Evolutionary conservation across 2,888 invertebrate genomes (phyloP).

Genomic region (Drosophila hamatofila): DNA sequence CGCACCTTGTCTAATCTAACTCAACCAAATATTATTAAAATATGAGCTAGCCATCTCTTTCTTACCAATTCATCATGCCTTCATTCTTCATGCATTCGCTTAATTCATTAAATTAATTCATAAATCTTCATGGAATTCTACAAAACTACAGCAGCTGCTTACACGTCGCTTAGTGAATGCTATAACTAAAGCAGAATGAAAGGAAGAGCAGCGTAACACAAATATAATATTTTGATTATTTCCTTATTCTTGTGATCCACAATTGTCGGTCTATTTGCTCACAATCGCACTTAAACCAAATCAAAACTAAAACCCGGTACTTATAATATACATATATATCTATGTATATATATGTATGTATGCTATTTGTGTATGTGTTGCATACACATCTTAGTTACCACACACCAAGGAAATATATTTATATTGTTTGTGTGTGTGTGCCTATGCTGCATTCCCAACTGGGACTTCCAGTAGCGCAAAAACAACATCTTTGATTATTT

Average conservation of each 20-base stretch:
- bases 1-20: not conserved
- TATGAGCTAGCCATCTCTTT: not conserved
- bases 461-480: too few species aligned
- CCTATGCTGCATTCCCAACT: not conserved
- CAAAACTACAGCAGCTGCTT: too few species aligned
- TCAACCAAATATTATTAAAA: not conserved
- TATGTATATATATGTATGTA: too few species aligned
- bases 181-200: too few species aligned
- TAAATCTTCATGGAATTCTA: not conserved
- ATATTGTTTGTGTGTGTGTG: not conserved
- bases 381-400: not conserved
- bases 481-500: not conserved
- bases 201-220: too few species aligned
- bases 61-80: not conserved
- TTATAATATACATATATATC: too few species aligned
- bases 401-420: not conserved
- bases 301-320: too few species aligned
- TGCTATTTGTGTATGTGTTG: too few species aligned
- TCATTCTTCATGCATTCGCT: not conserved
- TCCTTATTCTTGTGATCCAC: not conserved
- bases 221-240: too few species aligned
- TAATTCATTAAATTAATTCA: not conserved
- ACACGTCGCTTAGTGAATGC: too few species aligned
- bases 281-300: too few species aligned
- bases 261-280: not conserved